Evolutionary conservation across 64 coral and sea anemone species (phyloP).

Genomic region (Porites lutea): DNA sequence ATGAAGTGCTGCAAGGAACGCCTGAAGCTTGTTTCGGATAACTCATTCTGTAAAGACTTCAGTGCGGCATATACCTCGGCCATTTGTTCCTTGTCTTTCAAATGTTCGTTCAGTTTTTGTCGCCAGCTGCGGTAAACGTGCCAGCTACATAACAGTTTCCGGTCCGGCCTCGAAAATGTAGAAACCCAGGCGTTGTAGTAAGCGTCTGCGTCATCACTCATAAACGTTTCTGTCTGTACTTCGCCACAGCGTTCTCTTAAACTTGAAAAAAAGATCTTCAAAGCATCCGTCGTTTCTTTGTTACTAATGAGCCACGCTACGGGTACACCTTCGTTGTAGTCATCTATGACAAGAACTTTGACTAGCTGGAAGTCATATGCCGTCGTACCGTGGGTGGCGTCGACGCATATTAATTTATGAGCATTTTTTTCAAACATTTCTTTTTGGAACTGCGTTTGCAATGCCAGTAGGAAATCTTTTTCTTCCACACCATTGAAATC

Average conservation of each 20-base stretch:
- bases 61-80: too few relatives aligned
- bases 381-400: neutral
- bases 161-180: neutral
- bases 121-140: slow-evolving; percentile 7
- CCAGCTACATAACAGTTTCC: slow-evolving; percentile 36
- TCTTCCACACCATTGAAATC: neutral
- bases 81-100: slow-evolving; percentile 29
- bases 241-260: slow-evolving; percentile 1
- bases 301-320: slow-evolving; percentile 11
- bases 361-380: slow-evolving; percentile 6
- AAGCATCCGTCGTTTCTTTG: neutral
- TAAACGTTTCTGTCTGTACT: neutral
- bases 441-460: slow-evolving; percentile 25
- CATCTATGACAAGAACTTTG: neutral
- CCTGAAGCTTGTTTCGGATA: too few relatives aligned
- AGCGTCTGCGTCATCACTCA: slow-evolving; percentile 31
- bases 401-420: neutral
- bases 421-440: neutral
- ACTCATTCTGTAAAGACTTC: too few relatives aligned
- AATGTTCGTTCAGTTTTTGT: slow-evolving; percentile 18
- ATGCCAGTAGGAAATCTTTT: slow-evolving; percentile 32
- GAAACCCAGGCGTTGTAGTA: slow-evolving; percentile 17
- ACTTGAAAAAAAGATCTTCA: slow-evolving; percentile 4
- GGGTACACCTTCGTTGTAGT: neutral
- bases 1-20: too few relatives aligned